phyloP scores from a whole-genome alignment of 2,888 invertebrate genomes.

The Epinotia brunnichana region DNA sequence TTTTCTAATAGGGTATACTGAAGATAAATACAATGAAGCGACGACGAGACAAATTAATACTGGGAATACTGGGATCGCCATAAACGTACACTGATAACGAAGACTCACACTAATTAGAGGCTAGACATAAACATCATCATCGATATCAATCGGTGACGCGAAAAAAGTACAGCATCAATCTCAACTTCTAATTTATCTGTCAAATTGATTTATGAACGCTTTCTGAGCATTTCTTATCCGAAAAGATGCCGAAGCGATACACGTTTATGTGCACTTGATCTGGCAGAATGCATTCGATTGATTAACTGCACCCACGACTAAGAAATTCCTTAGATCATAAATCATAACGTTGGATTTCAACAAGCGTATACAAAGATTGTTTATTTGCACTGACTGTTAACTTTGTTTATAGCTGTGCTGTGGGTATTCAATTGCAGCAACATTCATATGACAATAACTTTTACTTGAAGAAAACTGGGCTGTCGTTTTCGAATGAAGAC shows the following conservation, averaged over 20 bases:
- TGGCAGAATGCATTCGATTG: constrained; percentile 33
- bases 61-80: background rate
- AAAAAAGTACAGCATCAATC: constrained; percentile 23
- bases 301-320: constrained; percentile 24
- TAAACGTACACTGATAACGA: background rate
- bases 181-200: constrained; percentile 40
- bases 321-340: constrained; percentile 36
- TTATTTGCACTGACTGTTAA: constrained; percentile 9
- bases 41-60: no score
- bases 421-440: background rate
- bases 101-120: constrained; percentile 3
- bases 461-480: background rate
- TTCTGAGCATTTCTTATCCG: constrained; percentile 47
- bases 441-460: background rate
- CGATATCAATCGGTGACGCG: constrained; percentile 25
- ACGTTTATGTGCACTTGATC: constrained; percentile 25
- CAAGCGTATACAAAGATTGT: constrained; percentile 1
- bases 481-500: background rate
- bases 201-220: constrained; percentile 51
- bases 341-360: constrained; percentile 20
- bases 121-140: constrained; percentile 1
- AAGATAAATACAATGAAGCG: no score
- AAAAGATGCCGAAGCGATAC: constrained; percentile 45
- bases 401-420: background rate
- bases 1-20: no score